Evolutionary conservation across 1,140 invertebrate species (phyloP), one percentile per base, ranked within the genome.

Genomic region (Cyrtorhinus lividipennis): DNA sequence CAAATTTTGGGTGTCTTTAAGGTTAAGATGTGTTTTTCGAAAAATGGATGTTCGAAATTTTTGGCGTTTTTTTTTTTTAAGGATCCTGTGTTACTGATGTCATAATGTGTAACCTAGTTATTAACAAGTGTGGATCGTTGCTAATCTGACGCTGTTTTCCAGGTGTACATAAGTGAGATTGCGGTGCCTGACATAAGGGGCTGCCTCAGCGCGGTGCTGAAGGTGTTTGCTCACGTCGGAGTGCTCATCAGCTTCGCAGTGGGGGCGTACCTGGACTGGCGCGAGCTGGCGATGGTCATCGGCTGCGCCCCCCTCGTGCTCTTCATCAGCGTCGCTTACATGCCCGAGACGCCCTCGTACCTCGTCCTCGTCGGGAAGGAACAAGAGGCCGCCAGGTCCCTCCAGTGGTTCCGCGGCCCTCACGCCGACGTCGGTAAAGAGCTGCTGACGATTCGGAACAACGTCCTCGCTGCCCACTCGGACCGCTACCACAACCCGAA

Each of bases 151-250:
- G n/a, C n/a, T n/a, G n/a, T 38, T 5, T 67, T 67, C 5, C 75
- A 86, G 83, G 85, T 93, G 61, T 95, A 94, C 75, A 84, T 94
- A 65, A 90, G 87, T 62, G 92, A 95, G 78, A 92, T 92, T 68
- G 86, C 90, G 13, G 83, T 89, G 30, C 86, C 90, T 15, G 83
- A 87, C 59, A 86, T 92, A 62, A 75, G 92, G 67, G 92, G 91
- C 1, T 84, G 87, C 65, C 77, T 94, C 22, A 90, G 88, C 66
- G 87, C 90, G 8, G 82, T 90, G 65, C 76, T 89, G 46, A 93
- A 94, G 75, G 82, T 92, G 44, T 80, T 85, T 62, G 84, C 86
- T n/a, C 88, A 90, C 69, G 78, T 90, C 26, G 92, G 92, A 13
- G 84, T 92, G 48, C 75, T 93, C 2, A 78, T 88, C 25, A 85